Conservation (phyloP, 2,113 vertebrate genomes). For the Pedionomus torquatus region DNA sequence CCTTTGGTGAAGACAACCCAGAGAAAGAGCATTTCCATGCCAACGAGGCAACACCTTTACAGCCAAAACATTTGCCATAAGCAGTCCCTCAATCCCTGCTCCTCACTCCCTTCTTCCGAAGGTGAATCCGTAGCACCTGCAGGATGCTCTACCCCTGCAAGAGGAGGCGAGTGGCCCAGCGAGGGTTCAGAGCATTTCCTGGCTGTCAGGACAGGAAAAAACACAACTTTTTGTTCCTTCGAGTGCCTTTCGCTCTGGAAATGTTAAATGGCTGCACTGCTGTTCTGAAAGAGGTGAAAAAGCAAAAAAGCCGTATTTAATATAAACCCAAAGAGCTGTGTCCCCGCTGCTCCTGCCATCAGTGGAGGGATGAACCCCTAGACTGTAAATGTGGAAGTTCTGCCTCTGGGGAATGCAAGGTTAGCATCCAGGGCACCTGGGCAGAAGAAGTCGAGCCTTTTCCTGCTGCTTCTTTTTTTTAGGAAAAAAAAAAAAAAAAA, state of each 20-base stretch:
- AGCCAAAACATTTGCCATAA: neutral
- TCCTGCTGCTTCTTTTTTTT: neutral
- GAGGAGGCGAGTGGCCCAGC: neutral
- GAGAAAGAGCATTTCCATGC: neutral
- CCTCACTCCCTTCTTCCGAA: neutral
- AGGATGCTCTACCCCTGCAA: neutral
- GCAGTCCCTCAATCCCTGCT: neutral
- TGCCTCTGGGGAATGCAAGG: neutral
- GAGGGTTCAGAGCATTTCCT: neutral
- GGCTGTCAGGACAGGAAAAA: neutral
- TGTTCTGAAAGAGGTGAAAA: neutral
- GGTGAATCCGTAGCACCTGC: rapidly evolving
- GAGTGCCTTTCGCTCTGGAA: neutral
- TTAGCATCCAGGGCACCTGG: no score
- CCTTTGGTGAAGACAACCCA: neutral
- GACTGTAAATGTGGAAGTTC: neutral
- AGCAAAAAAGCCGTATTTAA: neutral
- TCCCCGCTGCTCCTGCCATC: rapidly evolving
- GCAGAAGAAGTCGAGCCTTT: neutral
- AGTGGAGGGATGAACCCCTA: neutral
- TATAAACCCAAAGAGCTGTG: neutral
- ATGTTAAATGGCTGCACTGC: neutral
- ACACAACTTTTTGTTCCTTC: neutral
- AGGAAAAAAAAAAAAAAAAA: neutral
- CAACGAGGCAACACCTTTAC: no score